Evolutionary conservation across 1,140 invertebrate species (phyloP).

Genomic region (Oryctes rhinoceros): DNA sequence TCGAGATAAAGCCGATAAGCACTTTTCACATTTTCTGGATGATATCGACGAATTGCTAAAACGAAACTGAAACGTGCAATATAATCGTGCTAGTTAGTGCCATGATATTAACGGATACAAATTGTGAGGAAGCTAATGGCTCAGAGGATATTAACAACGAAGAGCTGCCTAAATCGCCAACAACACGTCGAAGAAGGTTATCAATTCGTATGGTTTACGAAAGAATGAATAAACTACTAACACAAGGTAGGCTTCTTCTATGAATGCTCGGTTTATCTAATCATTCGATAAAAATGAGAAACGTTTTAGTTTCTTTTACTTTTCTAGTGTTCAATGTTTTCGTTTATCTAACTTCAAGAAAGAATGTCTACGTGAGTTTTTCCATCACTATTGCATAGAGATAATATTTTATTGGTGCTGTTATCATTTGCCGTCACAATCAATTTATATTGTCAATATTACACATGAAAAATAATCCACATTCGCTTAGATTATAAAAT

Average conservation of each 20-base stretch:
- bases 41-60: background rate
- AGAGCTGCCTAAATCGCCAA: slow-evolving; percentile 39
- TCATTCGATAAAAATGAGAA: too few relatives aligned
- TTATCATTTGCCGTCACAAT: too few relatives aligned
- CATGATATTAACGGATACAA: slow-evolving; percentile 27
- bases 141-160: background rate
- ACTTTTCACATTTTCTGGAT: background rate
- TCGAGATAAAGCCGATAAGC: background rate
- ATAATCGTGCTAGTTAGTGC: background rate
- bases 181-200: slow-evolving; percentile 51
- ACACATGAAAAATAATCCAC: too few relatives aligned
- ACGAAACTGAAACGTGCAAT: background rate
- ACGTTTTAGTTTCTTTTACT: too few relatives aligned
- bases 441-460: too few relatives aligned
- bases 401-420: too few relatives aligned
- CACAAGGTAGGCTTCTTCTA: slow-evolving; percentile 49
- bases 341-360: too few relatives aligned
- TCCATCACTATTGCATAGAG: too few relatives aligned
- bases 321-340: too few relatives aligned
- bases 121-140: background rate
- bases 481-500: too few relatives aligned
- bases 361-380: too few relatives aligned
- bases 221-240: slow-evolving; percentile 53
- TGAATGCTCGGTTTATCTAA: too few relatives aligned
- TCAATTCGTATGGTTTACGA: slow-evolving; percentile 53